Evolutionary conservation across 2,113 vertebrate species (phyloP).

Genomic region (Montifringilla adamsi): DNA sequence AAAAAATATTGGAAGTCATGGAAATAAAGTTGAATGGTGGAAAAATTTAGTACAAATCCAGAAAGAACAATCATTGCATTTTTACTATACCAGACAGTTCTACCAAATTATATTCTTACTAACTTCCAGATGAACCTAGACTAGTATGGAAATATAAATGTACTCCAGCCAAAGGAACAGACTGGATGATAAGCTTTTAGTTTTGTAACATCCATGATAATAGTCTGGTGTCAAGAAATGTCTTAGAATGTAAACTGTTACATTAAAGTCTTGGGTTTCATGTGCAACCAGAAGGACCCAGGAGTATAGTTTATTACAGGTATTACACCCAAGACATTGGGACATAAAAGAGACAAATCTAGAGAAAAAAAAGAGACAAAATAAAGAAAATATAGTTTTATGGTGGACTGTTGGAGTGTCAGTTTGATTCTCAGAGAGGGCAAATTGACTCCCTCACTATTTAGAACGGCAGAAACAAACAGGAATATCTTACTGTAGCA

Average conservation of each 20-base stretch:
- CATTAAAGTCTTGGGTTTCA: not conserved
- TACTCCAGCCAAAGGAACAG: not conserved
- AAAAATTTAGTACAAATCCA: not conserved
- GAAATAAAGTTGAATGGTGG: not conserved
- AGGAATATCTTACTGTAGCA: not conserved
- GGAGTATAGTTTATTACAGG: not conserved
- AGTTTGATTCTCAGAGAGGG: not conserved
- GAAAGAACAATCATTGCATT: accelerated
- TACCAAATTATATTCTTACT: not conserved
- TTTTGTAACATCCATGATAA: not conserved
- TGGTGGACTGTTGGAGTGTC: not conserved
- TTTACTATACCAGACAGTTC: not conserved
- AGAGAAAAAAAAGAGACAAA: not conserved
- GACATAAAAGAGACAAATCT: not conserved
- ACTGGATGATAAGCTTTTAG: not conserved
- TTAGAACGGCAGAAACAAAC: not conserved
- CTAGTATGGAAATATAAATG: not conserved
- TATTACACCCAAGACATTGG: not conserved
- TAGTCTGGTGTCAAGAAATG: not conserved
- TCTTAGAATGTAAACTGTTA: not conserved
- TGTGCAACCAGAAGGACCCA: not conserved
- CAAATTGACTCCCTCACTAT: not conserved
- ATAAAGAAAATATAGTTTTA: not conserved
- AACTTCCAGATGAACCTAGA: not conserved
- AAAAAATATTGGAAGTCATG: not conserved